Evolutionary conservation across 1,140 invertebrate species (phyloP).

Genomic region (Telenomus remus): DNA sequence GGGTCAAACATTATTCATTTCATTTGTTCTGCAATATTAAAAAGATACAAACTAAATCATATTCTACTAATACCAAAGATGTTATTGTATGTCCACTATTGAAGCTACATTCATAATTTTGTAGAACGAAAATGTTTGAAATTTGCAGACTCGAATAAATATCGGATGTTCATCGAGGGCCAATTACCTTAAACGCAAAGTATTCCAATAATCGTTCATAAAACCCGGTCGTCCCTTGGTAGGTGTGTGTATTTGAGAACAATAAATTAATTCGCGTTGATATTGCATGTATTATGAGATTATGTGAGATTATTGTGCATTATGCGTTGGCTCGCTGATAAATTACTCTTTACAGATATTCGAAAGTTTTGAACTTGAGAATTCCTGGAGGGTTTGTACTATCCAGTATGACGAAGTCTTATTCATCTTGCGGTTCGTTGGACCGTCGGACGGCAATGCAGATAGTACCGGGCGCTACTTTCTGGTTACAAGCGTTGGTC

Average conservation of each 20-base stretch:
- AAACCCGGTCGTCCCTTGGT: no score
- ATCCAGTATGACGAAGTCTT: conserved; percentile 37
- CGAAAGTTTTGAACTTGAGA: conserved; percentile 37
- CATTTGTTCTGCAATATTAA: no score
- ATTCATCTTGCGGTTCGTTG: conserved; percentile 50
- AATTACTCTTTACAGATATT: conserved; percentile 43
- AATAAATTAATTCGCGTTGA: conserved; percentile 27
- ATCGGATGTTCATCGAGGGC: no score
- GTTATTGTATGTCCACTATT: no score
- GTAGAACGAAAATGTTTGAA: no score
- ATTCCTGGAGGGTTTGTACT: conserved; percentile 45
- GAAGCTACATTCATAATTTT: no score
- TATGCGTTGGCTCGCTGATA: conserved; percentile 18
- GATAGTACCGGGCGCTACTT: conserved; percentile 33
- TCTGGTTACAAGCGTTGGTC: conserved; percentile 29
- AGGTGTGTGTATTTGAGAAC: conserved; percentile 2
- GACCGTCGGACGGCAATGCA: conserved; percentile 23
- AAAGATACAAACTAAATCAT: no score
- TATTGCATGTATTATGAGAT: conserved; percentile 22
- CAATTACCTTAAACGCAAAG: no score
- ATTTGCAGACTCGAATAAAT: no score
- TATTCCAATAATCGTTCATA: no score
- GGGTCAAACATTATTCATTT: no score
- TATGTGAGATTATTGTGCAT: conserved; percentile 28
- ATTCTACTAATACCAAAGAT: no score